Percentiles rank a stretch among this genome's conserved stretches.
Conservation (phyloP, 1,140 invertebrate species). For the Drosophila sturtevanti region DNA sequence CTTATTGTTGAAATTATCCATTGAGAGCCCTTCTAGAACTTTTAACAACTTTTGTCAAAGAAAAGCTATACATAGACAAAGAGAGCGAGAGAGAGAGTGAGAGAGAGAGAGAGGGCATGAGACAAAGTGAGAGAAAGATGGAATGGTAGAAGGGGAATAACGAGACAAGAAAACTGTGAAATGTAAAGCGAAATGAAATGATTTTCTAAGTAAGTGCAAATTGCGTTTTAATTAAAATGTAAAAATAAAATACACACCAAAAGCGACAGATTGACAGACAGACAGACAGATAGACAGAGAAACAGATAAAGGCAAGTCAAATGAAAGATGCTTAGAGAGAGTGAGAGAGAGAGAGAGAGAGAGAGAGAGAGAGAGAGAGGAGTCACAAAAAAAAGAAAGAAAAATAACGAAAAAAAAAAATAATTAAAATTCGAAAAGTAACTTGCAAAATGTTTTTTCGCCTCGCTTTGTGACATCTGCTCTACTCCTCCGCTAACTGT, state of each 20-base stretch:
- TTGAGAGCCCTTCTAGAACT: background rate
- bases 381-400: conserved; percentile 1
- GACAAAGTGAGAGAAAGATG: background rate
- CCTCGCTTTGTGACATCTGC: conserved; percentile 59
- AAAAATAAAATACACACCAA: conserved; percentile 69
- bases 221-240: conserved; percentile 80
- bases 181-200: conserved; percentile 66
- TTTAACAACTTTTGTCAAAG: conserved; percentile 6
- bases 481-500: conserved; percentile 28
- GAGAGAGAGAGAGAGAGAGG: background rate
- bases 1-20: background rate
- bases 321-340: conserved; percentile 7
- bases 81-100: conserved; percentile 2
- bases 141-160: background rate
- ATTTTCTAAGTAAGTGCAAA: conserved; percentile 79
- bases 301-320: background rate
- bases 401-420: conserved; percentile 58
- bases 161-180: conserved; percentile 41
- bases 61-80: conserved; percentile 11
- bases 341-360: background rate
- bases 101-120: background rate
- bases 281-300: background rate
- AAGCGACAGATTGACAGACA: conserved; percentile 11
- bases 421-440: conserved; percentile 79
- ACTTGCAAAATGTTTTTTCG: conserved; percentile 65